Conservation (phyloP, 2,888 invertebrate species). For the Dolichomitus sp. region DNA sequence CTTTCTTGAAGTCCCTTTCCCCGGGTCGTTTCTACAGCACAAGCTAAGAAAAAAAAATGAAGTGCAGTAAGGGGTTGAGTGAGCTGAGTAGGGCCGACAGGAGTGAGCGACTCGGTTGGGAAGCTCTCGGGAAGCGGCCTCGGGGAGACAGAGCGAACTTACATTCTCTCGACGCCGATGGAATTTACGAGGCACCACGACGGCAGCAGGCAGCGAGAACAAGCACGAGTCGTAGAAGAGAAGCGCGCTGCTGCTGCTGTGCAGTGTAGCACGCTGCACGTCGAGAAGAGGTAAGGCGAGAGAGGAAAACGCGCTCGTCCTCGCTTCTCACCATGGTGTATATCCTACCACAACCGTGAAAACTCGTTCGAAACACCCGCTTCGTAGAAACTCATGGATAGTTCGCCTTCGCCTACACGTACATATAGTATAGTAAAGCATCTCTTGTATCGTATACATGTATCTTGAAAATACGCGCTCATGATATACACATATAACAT, state of each 20-base stretch:
- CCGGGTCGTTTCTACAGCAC: conserved; percentile 3
- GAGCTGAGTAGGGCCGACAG: conserved; percentile 30
- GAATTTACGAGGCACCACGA: conserved; percentile 65
- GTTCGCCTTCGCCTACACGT: conserved; percentile 19
- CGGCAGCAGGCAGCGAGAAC: conserved; percentile 40
- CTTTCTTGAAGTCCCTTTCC: conserved; percentile 27
- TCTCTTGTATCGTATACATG: neutral
- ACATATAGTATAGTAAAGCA: neutral
- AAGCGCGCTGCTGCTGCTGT: conserved; percentile 24
- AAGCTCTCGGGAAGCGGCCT: conserved; percentile 61
- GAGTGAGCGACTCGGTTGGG: conserved; percentile 40
- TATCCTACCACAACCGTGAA: conserved; percentile 58
- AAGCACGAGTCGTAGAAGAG: conserved; percentile 53
- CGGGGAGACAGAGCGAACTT: conserved; percentile 59
- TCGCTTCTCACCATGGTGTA: neutral
- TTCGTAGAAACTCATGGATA: conserved; percentile 40
- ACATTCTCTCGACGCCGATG: conserved; percentile 68
- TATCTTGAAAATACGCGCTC: conserved; percentile 29
- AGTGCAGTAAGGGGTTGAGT: conserved; percentile 34
- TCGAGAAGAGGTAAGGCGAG: conserved; percentile 26
- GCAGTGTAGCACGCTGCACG: conserved; percentile 39
- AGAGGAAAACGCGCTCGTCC: neutral
- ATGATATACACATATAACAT: conserved; percentile 1
- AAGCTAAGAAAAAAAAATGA: conserved; percentile 8
- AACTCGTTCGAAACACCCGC: conserved; percentile 65